Percentiles rank a stretch among this genome's conserved stretches.
Evolutionary conservation across 2,797 vertebrate species (phyloP).

Genomic region (Peromyscus melanophrys): DNA sequence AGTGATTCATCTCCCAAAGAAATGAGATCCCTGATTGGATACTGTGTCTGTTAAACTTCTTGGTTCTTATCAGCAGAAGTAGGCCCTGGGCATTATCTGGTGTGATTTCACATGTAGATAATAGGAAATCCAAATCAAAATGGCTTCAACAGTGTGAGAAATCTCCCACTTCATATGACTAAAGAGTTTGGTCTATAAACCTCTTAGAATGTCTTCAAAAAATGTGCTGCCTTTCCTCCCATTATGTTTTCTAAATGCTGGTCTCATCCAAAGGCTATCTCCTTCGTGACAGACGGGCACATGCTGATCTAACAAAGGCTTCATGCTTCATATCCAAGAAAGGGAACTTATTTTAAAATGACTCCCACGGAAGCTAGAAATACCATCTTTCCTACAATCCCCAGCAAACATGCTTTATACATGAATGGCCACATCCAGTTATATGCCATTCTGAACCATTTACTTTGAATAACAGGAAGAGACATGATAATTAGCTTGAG

Average conservation of each 20-base stretch:
- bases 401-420: background rate
- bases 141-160: conserved; percentile 26
- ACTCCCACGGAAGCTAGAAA: conserved; percentile 46
- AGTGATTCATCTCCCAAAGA: conserved; percentile 30
- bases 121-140: conserved; percentile 52
- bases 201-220: background rate
- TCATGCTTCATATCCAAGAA: conserved; percentile 15
- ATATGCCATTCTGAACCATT: conserved; percentile 7
- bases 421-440: conserved; percentile 19
- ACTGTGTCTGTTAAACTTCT: conserved; percentile 9
- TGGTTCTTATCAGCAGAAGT: conserved; percentile 61
- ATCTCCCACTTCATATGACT: background rate
- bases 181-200: background rate
- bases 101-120: conserved; percentile 3
- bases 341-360: conserved; percentile 50
- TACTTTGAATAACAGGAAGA: background rate
- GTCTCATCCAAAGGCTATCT: background rate
- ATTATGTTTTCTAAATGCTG: background rate
- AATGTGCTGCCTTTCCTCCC: background rate
- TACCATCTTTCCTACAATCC: background rate
- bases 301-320: background rate
- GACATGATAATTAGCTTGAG: conserved; percentile 12
- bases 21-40: conserved; percentile 19
- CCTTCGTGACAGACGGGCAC: background rate
- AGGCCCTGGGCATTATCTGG: conserved; percentile 24